phyloP scores from a whole-genome alignment of 2,888 invertebrate species.

The Panopea generosa region DNA sequence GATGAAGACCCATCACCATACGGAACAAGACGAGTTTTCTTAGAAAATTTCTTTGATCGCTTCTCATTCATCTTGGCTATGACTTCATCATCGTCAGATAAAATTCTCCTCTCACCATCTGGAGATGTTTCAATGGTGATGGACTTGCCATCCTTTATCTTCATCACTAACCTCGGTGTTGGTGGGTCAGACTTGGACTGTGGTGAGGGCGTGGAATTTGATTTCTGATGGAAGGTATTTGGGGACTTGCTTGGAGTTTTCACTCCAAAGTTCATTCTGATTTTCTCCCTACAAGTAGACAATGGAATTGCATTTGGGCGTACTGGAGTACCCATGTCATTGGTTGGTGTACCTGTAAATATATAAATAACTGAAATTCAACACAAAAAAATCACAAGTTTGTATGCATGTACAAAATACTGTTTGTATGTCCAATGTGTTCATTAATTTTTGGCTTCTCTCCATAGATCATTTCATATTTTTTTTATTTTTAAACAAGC shows the following conservation, averaged over 20 bases:
- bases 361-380: too few species aligned
- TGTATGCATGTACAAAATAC: neutral
- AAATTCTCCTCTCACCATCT: constrained; percentile 74
- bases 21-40: constrained; percentile 80
- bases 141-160: constrained; percentile 83
- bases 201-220: neutral
- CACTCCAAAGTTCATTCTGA: constrained; percentile 78
- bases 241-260: constrained; percentile 59
- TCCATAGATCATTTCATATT: too few species aligned
- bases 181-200: constrained; percentile 17
- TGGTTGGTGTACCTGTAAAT: constrained; percentile 27
- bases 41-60: constrained; percentile 27
- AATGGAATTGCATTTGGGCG: constrained; percentile 44
- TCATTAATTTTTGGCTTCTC: too few species aligned
- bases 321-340: constrained; percentile 44
- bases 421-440: too few species aligned
- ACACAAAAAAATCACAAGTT: neutral
- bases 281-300: constrained; percentile 74
- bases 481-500: too few species aligned
- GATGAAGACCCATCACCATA: constrained; percentile 84
- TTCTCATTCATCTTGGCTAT: constrained; percentile 36
- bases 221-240: constrained; percentile 6
- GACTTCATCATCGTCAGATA: constrained; percentile 70
- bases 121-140: constrained; percentile 77
- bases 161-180: constrained; percentile 82